Evolutionary conservation across 2,797 vertebrate genomes (phyloP).

Genomic region (Esox lucius): DNA sequence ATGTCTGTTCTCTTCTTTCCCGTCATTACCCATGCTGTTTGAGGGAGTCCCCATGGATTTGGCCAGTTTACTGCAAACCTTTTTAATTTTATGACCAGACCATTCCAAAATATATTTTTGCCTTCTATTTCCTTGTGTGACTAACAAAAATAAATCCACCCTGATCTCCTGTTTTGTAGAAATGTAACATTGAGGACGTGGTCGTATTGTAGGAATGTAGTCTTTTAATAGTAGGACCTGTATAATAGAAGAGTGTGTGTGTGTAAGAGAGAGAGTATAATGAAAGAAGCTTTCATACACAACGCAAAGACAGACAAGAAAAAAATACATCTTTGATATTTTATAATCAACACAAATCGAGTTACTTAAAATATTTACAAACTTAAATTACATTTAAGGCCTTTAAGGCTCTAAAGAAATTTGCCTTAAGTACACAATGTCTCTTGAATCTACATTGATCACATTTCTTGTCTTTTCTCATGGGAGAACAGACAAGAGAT

Average conservation of each 20-base stretch:
- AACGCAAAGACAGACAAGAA: slow-evolving; percentile 35
- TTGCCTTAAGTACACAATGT: slow-evolving; percentile 48
- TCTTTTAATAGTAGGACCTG: neutral
- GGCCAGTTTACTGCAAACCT: slow-evolving; percentile 79
- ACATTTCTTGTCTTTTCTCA: slow-evolving; percentile 34
- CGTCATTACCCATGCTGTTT: slow-evolving; percentile 89
- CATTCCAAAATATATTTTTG: slow-evolving; percentile 31
- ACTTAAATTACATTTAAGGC: slow-evolving; percentile 56
- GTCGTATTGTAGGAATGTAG: slow-evolving; percentile 13
- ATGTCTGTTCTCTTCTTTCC: slow-evolving; percentile 82
- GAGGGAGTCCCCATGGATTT: slow-evolving; percentile 82
- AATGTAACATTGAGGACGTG: slow-evolving; percentile 10
- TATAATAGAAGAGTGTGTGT: slow-evolving; percentile 14
- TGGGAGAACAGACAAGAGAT: slow-evolving; percentile 32
- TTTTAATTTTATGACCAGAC: slow-evolving; percentile 78
- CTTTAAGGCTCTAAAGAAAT: slow-evolving; percentile 46
- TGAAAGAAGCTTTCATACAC: slow-evolving; percentile 20
- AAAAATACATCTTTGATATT: slow-evolving; percentile 50
- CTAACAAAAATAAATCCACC: neutral
- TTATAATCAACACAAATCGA: slow-evolving; percentile 56
- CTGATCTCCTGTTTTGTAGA: slow-evolving; percentile 9
- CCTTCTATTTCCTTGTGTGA: slow-evolving; percentile 15
- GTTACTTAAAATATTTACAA: slow-evolving; percentile 63
- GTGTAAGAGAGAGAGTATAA: neutral
- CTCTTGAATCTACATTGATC: slow-evolving; percentile 51